Evolutionary conservation across 1,140 invertebrate genomes (phyloP), one percentile per base, ranked within the genome.

Genomic region (Araneus ventricosus): DNA sequence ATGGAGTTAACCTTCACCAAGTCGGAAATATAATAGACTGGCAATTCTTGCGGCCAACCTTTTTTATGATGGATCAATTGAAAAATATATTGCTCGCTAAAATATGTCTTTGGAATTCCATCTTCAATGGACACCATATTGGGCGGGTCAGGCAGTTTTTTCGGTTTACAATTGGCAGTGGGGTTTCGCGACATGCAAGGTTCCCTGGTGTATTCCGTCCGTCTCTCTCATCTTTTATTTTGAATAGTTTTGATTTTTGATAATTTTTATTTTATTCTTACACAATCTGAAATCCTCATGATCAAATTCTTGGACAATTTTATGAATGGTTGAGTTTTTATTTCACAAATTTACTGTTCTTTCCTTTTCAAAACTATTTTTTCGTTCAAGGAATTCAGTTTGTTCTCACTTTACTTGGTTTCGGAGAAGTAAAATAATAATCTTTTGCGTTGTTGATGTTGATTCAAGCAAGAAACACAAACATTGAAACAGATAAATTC

Each of bases 81-180:
- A 63, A 61, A 87, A 61, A 87, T 63, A 87, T 37, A 61, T 87
- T 87, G 52, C 85, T n/a, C 17, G 87, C 67, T 59, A 90, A 90
- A 90, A 90, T 90, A 90, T 90, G 88, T 80, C 88, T 80, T 67
- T 80, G 88, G 88, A 90, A 90, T 90, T 90, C 57, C 27, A 14
- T 67, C 8, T 37, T 90, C 67, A 90, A 90, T 90, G 63, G 88
- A 80, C 88, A 59, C 30, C 88, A 90, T 41, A 57, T 80, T 45
- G 88, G 4, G 88, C 22, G 30, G 70, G 41, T 59, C 67, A 59
- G 41, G 34, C 37, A 27, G 3, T 22, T 89, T 67, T 88, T 75
- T 75, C 57, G 14, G 2, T 45, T 10, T 30, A 88, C 87, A 70
- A 88, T 70, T 75, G 61, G 63, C 61, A 45, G 63, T 67, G 37